Evolutionary conservation across 2,888 invertebrate species (phyloP), one percentile per base, ranked within the genome.

Genomic region (Microctonus aethiopoides): DNA sequence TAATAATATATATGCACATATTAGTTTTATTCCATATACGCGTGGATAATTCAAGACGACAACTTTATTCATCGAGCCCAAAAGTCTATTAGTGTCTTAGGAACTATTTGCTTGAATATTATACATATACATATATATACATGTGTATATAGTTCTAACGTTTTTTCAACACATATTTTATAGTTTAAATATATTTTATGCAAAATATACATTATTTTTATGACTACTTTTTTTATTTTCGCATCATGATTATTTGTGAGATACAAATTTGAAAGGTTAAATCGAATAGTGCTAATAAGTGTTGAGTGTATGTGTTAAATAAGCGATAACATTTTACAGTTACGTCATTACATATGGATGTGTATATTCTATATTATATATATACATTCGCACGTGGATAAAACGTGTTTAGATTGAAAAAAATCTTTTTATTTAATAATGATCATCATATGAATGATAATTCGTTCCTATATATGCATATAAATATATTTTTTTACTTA

Each of bases 351-450:
- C 11, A 11, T 36, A 16, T 46, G 5, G 46, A 36, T 36, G 36
- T 10, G 6, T 32, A 39, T 39, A n/a, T n/a, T n/a, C n/a, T n/a
- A n/a, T n/a, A n/a, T n/a, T 46, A 46, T 46, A 9, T 13, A n/a
- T 46, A 46, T n/a, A 36, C 16, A 46, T 46, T 46, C 46, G 56
- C 65, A 65, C 65, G 54, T 65, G 65, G 56, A 34, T 34, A 22
- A 54, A 65, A 65, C 65, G 56, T 65, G 65, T 54, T 32, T 2
- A 6, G 57, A 57, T n/a, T 32, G 10, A 16, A 26, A 29, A 29
- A 26, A 57, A 29, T n/a, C 10, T n/a, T 4, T 9, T 16, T 57
- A 13, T 57, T 26, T 56, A 29, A 32, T 57, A 32, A 16, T 20
- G 16, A 57, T 57, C n/a, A n/a, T n/a, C n/a, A 13, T 2, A 20